A percentile compares a stretch with the other conserved stretches of the same genome.
Evolutionary conservation across 2,113 vertebrate species (phyloP).

Genomic region (Thinocorus orbignyianus): DNA sequence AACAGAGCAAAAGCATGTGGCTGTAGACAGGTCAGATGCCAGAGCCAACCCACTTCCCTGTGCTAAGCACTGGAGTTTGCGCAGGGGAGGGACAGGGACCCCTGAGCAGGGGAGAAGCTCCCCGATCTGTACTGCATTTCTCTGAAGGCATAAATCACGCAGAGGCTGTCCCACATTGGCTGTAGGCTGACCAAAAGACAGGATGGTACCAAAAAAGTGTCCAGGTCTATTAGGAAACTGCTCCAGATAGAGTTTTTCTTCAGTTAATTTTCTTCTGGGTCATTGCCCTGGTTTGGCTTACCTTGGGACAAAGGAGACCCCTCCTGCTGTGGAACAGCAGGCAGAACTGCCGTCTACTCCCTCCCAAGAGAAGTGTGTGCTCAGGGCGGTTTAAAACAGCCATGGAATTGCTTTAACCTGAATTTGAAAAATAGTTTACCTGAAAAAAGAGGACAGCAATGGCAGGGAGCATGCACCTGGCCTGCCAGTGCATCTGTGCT

Average conservation of each 20-base stretch:
- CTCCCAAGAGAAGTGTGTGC: not conserved
- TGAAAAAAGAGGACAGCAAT: not conserved
- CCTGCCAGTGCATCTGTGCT: not conserved
- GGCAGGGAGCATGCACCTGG: not conserved
- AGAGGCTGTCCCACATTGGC: not conserved
- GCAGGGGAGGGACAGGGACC: rapidly evolving
- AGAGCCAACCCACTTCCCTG: not conserved
- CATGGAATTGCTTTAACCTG: not conserved
- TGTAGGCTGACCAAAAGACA: not conserved
- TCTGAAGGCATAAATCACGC: not conserved
- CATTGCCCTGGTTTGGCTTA: not conserved
- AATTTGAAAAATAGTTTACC: not conserved
- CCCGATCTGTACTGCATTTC: not conserved
- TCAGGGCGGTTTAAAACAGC: not conserved
- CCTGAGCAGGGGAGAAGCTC: not conserved
- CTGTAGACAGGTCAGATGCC: not conserved
- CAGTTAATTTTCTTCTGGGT: not conserved
- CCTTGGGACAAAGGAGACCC: not conserved
- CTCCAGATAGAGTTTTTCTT: not conserved
- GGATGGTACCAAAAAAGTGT: not conserved
- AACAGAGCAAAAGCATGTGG: not conserved
- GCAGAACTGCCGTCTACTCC: not conserved
- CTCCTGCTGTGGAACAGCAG: not conserved
- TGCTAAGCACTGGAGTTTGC: not conserved
- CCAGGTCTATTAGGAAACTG: not conserved